Percentiles rank a stretch among this genome's conserved stretches.
phyloP scores from a whole-genome alignment of 2,888 invertebrate genomes.

The Tetropium fuscum region DNA sequence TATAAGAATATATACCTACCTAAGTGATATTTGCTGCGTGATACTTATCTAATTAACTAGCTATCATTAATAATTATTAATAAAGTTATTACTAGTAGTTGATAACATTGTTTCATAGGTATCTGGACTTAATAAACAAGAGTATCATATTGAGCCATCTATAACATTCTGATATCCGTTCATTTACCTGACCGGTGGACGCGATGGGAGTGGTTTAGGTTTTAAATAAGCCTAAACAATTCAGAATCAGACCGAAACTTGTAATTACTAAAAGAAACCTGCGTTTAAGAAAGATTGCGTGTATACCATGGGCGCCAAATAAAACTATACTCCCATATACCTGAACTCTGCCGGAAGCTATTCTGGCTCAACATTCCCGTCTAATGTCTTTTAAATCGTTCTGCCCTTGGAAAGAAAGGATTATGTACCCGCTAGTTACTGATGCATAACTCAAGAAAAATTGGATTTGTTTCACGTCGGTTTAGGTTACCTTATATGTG shows the following conservation, averaged over 20 bases:
- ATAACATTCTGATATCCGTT: conserved; percentile 10
- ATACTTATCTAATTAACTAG: no score
- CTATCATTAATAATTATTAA: conserved; percentile 14
- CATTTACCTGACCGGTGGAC: conserved; percentile 35
- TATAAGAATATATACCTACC: conserved; percentile 5
- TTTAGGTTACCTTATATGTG: no score
- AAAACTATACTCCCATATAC: conserved; percentile 41
- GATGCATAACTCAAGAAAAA: conserved; percentile 46
- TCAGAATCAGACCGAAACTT: conserved; percentile 40
- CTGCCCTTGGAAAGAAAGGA: conserved; percentile 50
- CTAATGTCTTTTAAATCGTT: conserved; percentile 55
- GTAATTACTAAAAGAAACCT: conserved; percentile 51
- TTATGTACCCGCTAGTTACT: conserved; percentile 45
- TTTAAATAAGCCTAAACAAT: conserved; percentile 45
- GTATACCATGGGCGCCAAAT: conserved; percentile 49
- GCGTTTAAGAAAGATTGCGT: conserved; percentile 49
- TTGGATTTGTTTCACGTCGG: conserved; percentile 43
- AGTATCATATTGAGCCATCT: neutral
- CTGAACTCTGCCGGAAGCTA: conserved; percentile 52
- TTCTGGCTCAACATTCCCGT: conserved; percentile 48
- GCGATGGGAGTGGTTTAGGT: conserved; percentile 42
- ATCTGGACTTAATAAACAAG: neutral
- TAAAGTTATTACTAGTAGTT: no score
- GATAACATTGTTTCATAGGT: conserved; percentile 1
- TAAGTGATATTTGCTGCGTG: conserved; percentile 11